Conservation (phyloP, 2,888 invertebrate species). For the Drosophila eohydei region DNA sequence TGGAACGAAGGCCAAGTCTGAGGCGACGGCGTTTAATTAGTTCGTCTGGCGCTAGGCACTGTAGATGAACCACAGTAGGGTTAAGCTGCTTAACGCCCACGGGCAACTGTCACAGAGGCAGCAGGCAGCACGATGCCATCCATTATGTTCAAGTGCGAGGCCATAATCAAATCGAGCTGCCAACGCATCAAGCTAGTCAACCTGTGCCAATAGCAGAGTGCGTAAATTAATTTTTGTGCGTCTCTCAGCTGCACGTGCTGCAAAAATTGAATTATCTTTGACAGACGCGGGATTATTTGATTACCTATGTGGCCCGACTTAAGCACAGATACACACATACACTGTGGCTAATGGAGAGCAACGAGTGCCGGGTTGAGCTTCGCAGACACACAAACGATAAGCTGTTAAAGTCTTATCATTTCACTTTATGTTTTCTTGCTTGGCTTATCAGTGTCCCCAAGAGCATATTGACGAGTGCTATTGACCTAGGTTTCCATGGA, state of each 20-base stretch:
- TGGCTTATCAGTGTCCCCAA: not conserved
- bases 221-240: conserved; percentile 67
- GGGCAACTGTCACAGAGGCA: conserved; percentile 37
- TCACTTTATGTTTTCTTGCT: not conserved
- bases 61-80: conserved; percentile 69
- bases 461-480: not conserved
- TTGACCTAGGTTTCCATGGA: not conserved
- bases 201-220: conserved; percentile 45
- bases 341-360: too few relatives aligned
- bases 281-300: conserved; percentile 23
- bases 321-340: not conserved
- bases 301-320: conserved; percentile 6
- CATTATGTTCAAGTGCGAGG: conserved; percentile 49
- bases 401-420: not conserved
- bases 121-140: conserved; percentile 40
- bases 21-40: conserved; percentile 73
- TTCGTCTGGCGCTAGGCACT: conserved; percentile 38
- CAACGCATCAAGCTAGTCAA: conserved; percentile 26
- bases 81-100: conserved; percentile 62
- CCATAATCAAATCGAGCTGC: conserved; percentile 62
- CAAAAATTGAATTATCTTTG: conserved; percentile 39
- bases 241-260: conserved; percentile 25
- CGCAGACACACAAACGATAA: not conserved
- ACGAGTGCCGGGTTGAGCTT: not conserved
- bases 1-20: conserved; percentile 34